Conservation (phyloP, 1,140 invertebrate genomes). For the Pseudomyrmex dendroicus region DNA sequence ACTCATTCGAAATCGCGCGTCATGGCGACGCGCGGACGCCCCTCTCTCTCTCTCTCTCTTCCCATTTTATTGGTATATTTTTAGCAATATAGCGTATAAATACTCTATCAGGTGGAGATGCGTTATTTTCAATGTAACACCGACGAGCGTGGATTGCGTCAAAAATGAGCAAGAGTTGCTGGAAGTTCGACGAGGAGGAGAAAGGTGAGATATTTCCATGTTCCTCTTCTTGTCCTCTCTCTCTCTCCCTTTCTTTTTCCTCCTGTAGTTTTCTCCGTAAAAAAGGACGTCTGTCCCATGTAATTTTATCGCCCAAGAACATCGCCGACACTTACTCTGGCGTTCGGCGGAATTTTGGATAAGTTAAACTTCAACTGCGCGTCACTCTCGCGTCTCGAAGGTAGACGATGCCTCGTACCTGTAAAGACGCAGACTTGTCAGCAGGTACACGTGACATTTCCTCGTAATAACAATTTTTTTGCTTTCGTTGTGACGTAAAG, state of each 20-base stretch:
- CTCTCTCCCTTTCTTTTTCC: too few species aligned
- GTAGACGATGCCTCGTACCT: too few species aligned
- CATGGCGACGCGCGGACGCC: too few species aligned
- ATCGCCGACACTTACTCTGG: too few species aligned
- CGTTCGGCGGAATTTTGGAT: neutral
- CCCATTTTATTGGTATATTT: conserved; percentile 77
- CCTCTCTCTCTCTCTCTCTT: neutral
- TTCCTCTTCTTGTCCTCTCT: neutral
- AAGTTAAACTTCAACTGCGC: neutral
- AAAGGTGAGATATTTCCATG: conserved; percentile 82
- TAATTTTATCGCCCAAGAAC: too few species aligned
- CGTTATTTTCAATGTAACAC: conserved; percentile 61
- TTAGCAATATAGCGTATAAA: conserved; percentile 77
- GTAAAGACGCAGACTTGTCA: too few species aligned
- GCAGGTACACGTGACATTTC: neutral
- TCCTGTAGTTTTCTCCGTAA: neutral
- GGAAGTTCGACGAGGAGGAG: conserved; percentile 87
- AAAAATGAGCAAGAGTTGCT: conserved; percentile 85
- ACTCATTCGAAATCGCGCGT: too few species aligned
- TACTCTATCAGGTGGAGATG: conserved; percentile 29
- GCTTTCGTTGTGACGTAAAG: neutral
- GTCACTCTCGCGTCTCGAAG: neutral
- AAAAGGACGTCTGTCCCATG: too few species aligned
- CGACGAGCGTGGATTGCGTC: conserved; percentile 16
- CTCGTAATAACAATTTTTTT: neutral